Percentiles rank a stretch among this genome's conserved stretches.
phyloP scores from a whole-genome alignment of 1,140 invertebrate species.

The Drosophila triauraria region DNA sequence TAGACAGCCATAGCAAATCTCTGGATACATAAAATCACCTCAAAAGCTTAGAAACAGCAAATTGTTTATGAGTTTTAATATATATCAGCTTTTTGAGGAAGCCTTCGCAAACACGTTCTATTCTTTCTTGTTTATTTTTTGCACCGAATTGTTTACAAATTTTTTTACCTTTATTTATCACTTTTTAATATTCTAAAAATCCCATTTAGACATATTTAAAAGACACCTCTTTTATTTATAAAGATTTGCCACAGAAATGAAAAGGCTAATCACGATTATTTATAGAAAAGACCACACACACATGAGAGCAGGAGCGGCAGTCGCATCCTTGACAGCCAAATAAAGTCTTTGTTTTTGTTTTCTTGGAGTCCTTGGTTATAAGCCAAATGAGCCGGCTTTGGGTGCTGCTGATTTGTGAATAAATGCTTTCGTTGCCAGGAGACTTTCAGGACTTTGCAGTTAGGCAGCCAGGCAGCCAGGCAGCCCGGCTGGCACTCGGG shows the following conservation, averaged over 20 bases:
- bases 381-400: constrained; percentile 45
- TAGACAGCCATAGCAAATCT: background rate
- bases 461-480: constrained; percentile 6
- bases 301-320: constrained; percentile 5
- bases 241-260: constrained; percentile 12
- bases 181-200: background rate
- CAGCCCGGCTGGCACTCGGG: background rate
- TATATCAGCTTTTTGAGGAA: background rate
- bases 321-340: constrained; percentile 28
- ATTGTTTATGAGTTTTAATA: background rate
- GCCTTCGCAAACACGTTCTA: background rate
- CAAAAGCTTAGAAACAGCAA: too few relatives aligned
- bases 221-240: constrained; percentile 20
- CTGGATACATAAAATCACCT: background rate
- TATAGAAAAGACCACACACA: constrained; percentile 5
- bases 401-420: constrained; percentile 44
- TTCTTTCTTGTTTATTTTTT: background rate
- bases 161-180: background rate
- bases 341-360: constrained; percentile 19
- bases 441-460: constrained; percentile 17
- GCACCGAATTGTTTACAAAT: background rate
- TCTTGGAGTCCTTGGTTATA: constrained; percentile 30
- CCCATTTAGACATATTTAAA: background rate
- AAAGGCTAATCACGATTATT: constrained; percentile 28
- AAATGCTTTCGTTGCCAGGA: constrained; percentile 24